phyloP scores from a whole-genome alignment of 1,140 invertebrate species.

The Tenebrio molitor region DNA sequence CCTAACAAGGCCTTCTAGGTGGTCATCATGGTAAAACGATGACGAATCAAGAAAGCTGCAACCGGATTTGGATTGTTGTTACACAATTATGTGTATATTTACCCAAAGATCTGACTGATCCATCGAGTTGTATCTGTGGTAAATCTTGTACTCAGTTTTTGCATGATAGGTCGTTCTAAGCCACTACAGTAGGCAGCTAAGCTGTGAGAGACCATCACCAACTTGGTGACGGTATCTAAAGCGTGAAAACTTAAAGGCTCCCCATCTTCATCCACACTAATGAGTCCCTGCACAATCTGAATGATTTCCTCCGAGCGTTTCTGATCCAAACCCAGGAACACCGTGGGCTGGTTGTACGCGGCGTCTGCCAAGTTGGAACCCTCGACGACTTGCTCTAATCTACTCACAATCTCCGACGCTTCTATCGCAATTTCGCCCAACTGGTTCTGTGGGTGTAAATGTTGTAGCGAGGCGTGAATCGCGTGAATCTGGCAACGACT shows the following conservation, averaged over 20 bases:
- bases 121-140: constrained; percentile 82
- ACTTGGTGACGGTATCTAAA: constrained; percentile 74
- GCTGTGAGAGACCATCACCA: constrained; percentile 81
- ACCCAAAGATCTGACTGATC: constrained; percentile 74
- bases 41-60: constrained; percentile 60
- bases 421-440: constrained; percentile 66
- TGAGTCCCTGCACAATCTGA: constrained; percentile 61
- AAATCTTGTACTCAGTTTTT: constrained; percentile 78
- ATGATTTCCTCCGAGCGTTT: constrained; percentile 63
- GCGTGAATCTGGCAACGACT: background rate
- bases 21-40: constrained; percentile 61
- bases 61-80: background rate
- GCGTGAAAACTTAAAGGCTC: constrained; percentile 68
- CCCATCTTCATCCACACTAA: constrained; percentile 68
- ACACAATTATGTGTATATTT: too few species aligned
- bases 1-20: constrained; percentile 69
- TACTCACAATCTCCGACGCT: constrained; percentile 65
- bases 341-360: constrained; percentile 58
- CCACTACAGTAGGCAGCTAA: constrained; percentile 81
- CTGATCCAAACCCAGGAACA: constrained; percentile 63
- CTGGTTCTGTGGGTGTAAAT: constrained; percentile 55
- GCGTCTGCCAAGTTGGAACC: constrained; percentile 51
- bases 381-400: constrained; percentile 65
- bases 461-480: background rate
- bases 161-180: constrained; percentile 78